These are phyloP conservation scores for Drosophila asahinai DNA, from an alignment of 1,140 invertebrate species.

Conservation along the genomic window DNA sequence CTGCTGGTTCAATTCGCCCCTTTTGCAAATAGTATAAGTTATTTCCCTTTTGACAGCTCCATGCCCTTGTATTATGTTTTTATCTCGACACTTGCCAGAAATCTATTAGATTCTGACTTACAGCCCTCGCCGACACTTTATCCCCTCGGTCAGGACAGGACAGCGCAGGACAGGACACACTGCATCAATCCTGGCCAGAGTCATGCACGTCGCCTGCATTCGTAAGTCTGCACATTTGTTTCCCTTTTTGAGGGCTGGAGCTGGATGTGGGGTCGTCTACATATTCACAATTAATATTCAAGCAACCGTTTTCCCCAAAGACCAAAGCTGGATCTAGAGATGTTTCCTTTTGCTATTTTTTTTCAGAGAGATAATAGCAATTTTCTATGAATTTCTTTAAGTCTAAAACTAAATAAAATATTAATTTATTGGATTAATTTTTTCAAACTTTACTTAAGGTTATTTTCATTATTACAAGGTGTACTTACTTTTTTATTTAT, in stretches of 20 bases:
- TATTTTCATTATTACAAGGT: too few species aligned
- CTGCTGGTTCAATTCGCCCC: not conserved
- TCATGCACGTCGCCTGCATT: conserved; percentile 80
- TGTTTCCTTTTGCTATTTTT: not conserved
- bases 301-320: conserved; percentile 67
- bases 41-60: conserved; percentile 61
- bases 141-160: not conserved
- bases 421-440: too few species aligned
- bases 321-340: not conserved
- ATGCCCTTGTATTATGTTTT: conserved; percentile 46
- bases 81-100: conserved; percentile 58
- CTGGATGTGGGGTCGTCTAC: conserved; percentile 31
- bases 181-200: conserved; percentile 43
- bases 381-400: not conserved
- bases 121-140: not conserved
- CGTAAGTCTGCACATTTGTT: conserved; percentile 82
- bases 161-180: conserved; percentile 14
- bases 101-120: conserved; percentile 68
- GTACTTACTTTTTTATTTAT: too few species aligned
- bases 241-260: conserved; percentile 40
- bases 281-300: conserved; percentile 83
- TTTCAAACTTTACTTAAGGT: too few species aligned
- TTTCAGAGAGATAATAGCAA: not conserved
- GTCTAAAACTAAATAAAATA: not conserved
- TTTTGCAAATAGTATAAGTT: conserved; percentile 30